Conservation (phyloP, 2,888 invertebrate genomes). For the Oxyteleia sp. region DNA sequence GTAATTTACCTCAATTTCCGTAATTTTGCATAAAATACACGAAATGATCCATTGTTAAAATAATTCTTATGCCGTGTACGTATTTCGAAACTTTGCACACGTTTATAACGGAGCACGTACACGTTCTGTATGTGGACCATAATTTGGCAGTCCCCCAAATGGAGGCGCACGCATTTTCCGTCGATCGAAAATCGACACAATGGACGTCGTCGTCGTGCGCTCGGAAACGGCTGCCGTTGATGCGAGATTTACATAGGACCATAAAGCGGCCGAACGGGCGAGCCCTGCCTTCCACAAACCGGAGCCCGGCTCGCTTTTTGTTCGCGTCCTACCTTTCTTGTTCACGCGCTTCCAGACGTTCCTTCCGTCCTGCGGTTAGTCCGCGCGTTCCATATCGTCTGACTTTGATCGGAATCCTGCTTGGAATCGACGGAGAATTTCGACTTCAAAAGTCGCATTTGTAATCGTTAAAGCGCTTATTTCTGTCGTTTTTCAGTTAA, state of each 20-base stretch:
- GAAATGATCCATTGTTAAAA: too few species aligned
- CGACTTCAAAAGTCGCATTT: not conserved
- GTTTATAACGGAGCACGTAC: too few species aligned
- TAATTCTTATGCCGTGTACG: too few species aligned
- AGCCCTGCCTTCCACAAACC: slow-evolving; percentile 16
- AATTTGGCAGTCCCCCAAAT: too few species aligned
- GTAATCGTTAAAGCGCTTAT: too few species aligned
- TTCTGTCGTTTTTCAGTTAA: too few species aligned
- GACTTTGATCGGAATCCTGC: slow-evolving; percentile 19
- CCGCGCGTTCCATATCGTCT: slow-evolving; percentile 11
- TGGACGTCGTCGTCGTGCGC: not conserved
- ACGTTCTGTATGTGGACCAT: too few species aligned
- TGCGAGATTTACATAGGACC: slow-evolving; percentile 17
- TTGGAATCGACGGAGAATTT: not conserved
- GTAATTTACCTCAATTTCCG: too few species aligned
- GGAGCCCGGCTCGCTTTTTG: slow-evolving; percentile 23
- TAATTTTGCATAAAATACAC: too few species aligned
- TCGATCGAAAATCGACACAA: too few species aligned
- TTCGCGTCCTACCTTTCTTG: slow-evolving; percentile 23
- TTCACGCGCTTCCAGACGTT: slow-evolving; percentile 26
- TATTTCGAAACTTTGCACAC: too few species aligned
- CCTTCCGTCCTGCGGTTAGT: slow-evolving; percentile 34
- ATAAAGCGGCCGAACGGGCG: not conserved
- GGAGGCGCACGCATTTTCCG: too few species aligned
- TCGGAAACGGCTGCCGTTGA: slow-evolving; percentile 7